phyloP scores from a whole-genome alignment of 2,888 invertebrate species.

The Cyaniris semiargus region DNA sequence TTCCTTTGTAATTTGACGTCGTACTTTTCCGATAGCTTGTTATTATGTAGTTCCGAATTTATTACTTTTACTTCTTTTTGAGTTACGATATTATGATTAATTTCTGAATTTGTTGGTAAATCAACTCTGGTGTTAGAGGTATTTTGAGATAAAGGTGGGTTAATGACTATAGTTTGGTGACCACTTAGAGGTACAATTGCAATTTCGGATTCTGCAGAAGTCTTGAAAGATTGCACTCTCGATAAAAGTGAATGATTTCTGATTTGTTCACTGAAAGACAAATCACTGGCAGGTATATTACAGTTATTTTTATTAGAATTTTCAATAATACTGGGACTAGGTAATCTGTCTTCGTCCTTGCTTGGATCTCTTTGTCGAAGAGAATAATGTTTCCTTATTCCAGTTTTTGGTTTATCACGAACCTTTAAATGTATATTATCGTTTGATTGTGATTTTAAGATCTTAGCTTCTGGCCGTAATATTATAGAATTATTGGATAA shows the following conservation, averaged over 20 bases:
- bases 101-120: slow-evolving; percentile 21
- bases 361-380: slow-evolving; percentile 72
- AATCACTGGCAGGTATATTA: slow-evolving; percentile 36
- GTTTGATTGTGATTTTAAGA: slow-evolving; percentile 66
- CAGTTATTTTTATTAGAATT: slow-evolving; percentile 46
- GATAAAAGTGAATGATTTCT: slow-evolving; percentile 64
- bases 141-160: slow-evolving; percentile 60
- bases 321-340: slow-evolving; percentile 65
- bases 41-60: slow-evolving; percentile 19
- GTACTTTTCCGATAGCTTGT: background rate
- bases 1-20: slow-evolving; percentile 24
- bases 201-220: slow-evolving; percentile 71
- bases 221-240: slow-evolving; percentile 73
- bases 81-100: background rate
- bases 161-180: slow-evolving; percentile 77
- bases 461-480: slow-evolving; percentile 55
- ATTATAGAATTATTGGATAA: slow-evolving; percentile 53
- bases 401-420: slow-evolving; percentile 54
- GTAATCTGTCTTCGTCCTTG: slow-evolving; percentile 63
- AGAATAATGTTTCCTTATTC: slow-evolving; percentile 74
- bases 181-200: slow-evolving; percentile 74
- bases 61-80: slow-evolving; percentile 30
- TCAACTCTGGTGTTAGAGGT: slow-evolving; percentile 36
- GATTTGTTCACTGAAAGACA: slow-evolving; percentile 52
- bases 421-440: slow-evolving; percentile 60